Evolutionary conservation across 1,140 invertebrate genomes (phyloP).

Genomic region (Drosophila oshimai): DNA sequence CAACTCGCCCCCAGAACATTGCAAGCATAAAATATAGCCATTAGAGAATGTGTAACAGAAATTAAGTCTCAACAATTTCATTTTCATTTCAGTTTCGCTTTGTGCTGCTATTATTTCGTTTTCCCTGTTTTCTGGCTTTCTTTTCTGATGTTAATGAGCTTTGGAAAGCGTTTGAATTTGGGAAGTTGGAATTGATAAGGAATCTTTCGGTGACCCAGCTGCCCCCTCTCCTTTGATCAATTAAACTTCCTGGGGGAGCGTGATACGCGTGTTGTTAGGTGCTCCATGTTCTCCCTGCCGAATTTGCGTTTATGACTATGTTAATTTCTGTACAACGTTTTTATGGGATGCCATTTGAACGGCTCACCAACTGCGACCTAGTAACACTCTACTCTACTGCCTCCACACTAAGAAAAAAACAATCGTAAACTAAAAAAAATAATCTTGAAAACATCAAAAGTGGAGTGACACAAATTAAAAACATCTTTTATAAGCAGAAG

Average conservation of each 20-base stretch:
- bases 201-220: constrained; percentile 3
- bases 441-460: no score
- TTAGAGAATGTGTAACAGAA: constrained; percentile 46
- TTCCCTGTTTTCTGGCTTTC: neutral
- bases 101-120: neutral
- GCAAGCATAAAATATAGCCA: constrained; percentile 46
- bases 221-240: neutral
- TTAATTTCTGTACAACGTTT: constrained; percentile 69
- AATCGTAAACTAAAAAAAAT: no score
- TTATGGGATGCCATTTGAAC: constrained; percentile 64
- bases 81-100: constrained; percentile 45
- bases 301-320: constrained; percentile 67
- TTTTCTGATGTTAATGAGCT: constrained; percentile 40
- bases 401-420: no score
- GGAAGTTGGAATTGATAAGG: constrained; percentile 35
- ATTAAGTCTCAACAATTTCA: constrained; percentile 67
- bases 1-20: neutral
- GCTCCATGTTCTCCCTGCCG: neutral
- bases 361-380: constrained; percentile 3
- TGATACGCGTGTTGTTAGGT: constrained; percentile 8
- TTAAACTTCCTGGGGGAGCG: constrained; percentile 32
- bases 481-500: no score
- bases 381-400: neutral
- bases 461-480: no score
- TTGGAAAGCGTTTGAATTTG: constrained; percentile 20